Evolutionary conservation across 2,888 invertebrate genomes (phyloP), one percentile per base, ranked within the genome.

Genomic region (Pogonocherus hispidulus): DNA sequence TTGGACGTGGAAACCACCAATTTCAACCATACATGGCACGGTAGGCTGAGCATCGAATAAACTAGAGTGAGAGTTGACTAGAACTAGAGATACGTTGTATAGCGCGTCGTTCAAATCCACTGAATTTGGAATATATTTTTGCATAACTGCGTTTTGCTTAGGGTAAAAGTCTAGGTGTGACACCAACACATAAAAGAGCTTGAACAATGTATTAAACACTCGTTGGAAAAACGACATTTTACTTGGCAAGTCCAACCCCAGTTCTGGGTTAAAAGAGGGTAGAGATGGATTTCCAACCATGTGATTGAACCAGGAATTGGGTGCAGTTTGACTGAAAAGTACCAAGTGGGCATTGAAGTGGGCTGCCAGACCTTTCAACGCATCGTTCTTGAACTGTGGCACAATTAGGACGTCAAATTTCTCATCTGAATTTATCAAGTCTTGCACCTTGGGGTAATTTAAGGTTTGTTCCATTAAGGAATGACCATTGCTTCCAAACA

Each of bases 151-250:
- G 18, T 81, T 74, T n/a, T 81, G 78, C 8, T 20, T 14, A 1
- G 78, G 76, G 52, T 76, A 69, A 20, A 67, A 67, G 1, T 74
- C 59, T 1, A 77, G 67, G 27, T 79, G 64, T 3, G 57, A 62
- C 18, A 71, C 52, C 1, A 80, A 3, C 51, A 72, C 60, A 22
- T 69, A 56, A 23, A 72, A 52, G 4, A 73, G 19, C 46, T 71
- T 63, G n/a, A 76, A 59, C 0, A 86, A 84, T 0, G 87, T 82
- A 77, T 91, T 92, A 14, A 85, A 80, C 0, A 90, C 44, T 72
- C 92, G 81, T 74, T 88, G 86, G 76, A 82, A 80, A 70, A 92
- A 90, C 41, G 83, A 87, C 83, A 89, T 88, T 44, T 80, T 80
- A 20, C 87, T 84, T 41, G 83, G 76, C 60, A 81, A 86, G 3